Conservation (phyloP, 2,113 vertebrate genomes). For the Lamprotornis superbus region DNA sequence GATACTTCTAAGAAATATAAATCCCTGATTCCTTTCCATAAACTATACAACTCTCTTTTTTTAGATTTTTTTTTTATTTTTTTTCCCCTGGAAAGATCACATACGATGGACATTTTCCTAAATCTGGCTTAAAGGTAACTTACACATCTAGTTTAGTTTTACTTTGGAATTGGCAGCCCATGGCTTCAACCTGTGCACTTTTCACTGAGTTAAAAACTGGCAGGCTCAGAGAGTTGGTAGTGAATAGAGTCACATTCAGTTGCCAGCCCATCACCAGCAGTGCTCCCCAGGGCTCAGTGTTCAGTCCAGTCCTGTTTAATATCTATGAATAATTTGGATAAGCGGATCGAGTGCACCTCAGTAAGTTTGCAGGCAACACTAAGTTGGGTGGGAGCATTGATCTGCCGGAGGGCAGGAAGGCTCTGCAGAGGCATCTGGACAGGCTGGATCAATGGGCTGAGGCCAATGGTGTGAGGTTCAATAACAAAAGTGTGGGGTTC, state of each 20-base stretch:
- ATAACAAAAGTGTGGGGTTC: neutral
- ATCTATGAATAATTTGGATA: neutral
- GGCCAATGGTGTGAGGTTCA: neutral
- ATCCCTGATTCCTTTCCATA: neutral
- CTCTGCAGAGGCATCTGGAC: neutral
- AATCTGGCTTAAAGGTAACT: neutral
- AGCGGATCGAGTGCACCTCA: rapidly evolving
- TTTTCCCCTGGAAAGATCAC: neutral
- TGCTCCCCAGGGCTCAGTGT: neutral
- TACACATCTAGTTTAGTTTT: neutral
- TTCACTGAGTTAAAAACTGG: neutral
- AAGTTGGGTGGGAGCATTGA: rapidly evolving
- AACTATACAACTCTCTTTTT: neutral
- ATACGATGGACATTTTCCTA: neutral
- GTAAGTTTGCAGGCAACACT: neutral
- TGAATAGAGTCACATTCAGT: too few species aligned
- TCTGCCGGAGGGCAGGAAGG: neutral
- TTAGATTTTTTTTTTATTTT: neutral
- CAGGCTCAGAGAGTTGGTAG: neutral
- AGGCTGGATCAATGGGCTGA: neutral
- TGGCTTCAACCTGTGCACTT: neutral
- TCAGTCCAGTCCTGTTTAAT: neutral
- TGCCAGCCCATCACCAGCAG: too few species aligned
- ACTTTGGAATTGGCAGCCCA: neutral
- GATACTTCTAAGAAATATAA: neutral